Evolutionary conservation across 2,888 invertebrate species (phyloP), one percentile per base, ranked within the genome.

Genomic region (Pecten maximus): DNA sequence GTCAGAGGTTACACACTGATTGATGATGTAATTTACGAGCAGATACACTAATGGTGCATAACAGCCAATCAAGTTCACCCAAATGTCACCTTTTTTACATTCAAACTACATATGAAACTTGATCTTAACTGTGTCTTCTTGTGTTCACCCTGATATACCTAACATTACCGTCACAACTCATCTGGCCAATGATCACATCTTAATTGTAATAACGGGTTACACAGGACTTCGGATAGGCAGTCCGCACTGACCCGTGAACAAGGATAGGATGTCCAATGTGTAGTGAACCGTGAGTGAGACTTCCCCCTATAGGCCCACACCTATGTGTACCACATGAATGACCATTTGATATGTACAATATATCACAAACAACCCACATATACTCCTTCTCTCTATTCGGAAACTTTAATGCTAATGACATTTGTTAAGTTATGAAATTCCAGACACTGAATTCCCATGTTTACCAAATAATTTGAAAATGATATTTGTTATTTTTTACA

Each of bases 31-130:
- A 74, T 74, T 74, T 74, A 74, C 74, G 74, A 35, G 12, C 35
- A 74, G 74, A 74, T 74, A 74, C 74, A 74, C 74, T 74, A 74
- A 74, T 74, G 74, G 35, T 35, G 74, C 74, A 74, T 74, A 35
- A 74, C 74, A 35, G 1, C 74, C 74, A 74, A 74, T 74, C 74
- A 74, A 74, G 74, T 74, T 74, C 74, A 74, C 74, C 74, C 28
- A 74, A 74, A 74, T 35, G 28, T 2, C 35, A 28, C 6, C 28
- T 28, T 35, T 74, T 74, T 74, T 74, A 35, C 28, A 74, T 28
- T 28, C 10, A 74, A 54, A 74, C 74, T 74, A 44, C 12, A 44
- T 12, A 74, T 74, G 54, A 19, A 74, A 74, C 74, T 23, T 74
- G 74, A 74, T 35, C 74, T 4, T 74, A 28, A 35, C 4, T 74